phyloP scores from a whole-genome alignment of 2,113 vertebrate species.

The Bostrychus sinensis region DNA sequence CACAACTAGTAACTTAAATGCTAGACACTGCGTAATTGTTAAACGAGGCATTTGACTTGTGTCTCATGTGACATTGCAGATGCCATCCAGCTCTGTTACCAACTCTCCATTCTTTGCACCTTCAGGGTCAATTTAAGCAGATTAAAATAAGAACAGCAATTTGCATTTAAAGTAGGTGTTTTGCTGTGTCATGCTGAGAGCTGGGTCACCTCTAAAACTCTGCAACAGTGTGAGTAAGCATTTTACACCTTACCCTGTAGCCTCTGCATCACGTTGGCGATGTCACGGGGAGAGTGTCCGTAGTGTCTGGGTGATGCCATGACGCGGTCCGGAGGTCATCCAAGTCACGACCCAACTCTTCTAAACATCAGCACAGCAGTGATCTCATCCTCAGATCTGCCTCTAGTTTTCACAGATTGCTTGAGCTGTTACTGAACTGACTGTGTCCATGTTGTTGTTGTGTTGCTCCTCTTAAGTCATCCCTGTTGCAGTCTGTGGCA shows the following conservation, averaged over 20 bases:
- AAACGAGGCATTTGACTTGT: no score
- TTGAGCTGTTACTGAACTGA: constrained; percentile 31
- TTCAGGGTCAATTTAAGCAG: neutral
- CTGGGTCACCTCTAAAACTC: constrained; percentile 73
- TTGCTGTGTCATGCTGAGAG: constrained; percentile 71
- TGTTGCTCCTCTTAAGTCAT: constrained; percentile 52
- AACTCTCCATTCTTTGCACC: constrained; percentile 8
- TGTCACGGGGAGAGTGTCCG: constrained; percentile 83
- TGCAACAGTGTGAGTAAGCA: constrained; percentile 69
- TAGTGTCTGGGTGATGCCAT: constrained; percentile 87
- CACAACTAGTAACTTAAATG: constrained; percentile 10
- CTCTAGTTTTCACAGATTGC: constrained; percentile 33
- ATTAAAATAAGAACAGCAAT: constrained; percentile 1
- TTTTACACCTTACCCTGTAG: constrained; percentile 88
- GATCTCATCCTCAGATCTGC: constrained; percentile 33
- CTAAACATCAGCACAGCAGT: constrained; percentile 28
- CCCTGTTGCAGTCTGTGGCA: constrained; percentile 52
- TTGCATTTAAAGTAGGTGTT: constrained; percentile 18
- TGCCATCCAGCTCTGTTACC: constrained; percentile 18
- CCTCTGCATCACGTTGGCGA: constrained; percentile 93
- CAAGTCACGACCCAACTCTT: constrained; percentile 35
- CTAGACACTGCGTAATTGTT: constrained; percentile 19
- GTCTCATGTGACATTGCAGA: constrained; percentile 35
- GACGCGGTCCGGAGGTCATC: constrained; percentile 41
- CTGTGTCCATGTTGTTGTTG: constrained; percentile 31